Evolutionary conservation across 2,888 invertebrate species (phyloP), one percentile per base, ranked within the genome.

Genomic region (Thymelicus lineola): DNA sequence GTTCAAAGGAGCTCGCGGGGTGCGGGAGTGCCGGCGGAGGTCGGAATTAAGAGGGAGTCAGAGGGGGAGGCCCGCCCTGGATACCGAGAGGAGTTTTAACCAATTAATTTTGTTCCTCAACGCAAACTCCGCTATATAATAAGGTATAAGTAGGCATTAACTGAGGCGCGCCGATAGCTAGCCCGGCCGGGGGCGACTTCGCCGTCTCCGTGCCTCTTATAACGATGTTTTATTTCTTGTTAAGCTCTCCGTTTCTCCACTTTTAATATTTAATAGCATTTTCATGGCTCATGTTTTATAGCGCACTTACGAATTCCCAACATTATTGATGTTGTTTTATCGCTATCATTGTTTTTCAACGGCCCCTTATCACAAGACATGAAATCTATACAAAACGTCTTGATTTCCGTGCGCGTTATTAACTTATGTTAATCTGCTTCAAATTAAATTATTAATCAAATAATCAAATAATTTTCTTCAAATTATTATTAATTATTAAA

Each of bases 21-120:
- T 75, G 77, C 78, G 80, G 79, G 84, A 73, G 73, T 78, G 81
- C 82, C 80, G 85, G 85, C 85, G 83, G 82, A 80, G 83, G 82
- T 76, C 82, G 88, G 91, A 88, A 91, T 91, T 89, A 91, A 90
- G 91, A 86, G 90, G 90, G 91, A 84, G 90, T 80, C 79, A 65
- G 65, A 71, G 87, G 88, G 84, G 86, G 85, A 75, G 81, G 87
- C 86, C 90, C 90, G 89, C 93, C 93, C 89, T 91, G 93, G 94
- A 94, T 93, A 93, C 94, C 89, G 93, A 94, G 94, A 94, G 94
- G 94, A 94, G 94, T 94, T 94, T 94, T 94, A 94, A 94, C 94
- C 94, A 94, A 94, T 94, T 94, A 94, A 94, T 94, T 94, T 94
- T 94, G 94, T 94, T 94, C 94, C 94, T 94, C 94, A 93, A 93